phyloP scores from a whole-genome alignment of 2,888 invertebrate genomes.

The Ectemnius cavifrons region DNA sequence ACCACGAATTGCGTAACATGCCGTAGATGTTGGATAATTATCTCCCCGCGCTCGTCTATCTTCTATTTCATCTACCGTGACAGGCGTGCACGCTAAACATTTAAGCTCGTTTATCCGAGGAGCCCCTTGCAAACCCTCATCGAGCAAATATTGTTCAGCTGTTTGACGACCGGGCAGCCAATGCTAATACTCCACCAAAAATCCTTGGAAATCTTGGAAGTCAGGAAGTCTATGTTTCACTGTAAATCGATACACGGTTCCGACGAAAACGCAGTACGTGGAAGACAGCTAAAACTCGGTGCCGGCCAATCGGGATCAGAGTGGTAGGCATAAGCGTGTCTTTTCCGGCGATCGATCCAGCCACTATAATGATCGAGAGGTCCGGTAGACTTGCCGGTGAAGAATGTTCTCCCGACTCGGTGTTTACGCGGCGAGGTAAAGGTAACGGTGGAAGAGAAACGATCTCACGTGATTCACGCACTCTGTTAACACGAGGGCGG shows the following conservation, averaged over 20 bases:
- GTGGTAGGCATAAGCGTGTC: neutral
- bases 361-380: neutral
- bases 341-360: neutral
- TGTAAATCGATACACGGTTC: too few species aligned
- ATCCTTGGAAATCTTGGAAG: too few species aligned
- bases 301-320: too few species aligned
- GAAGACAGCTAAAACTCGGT: too few species aligned
- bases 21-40: conserved; percentile 28
- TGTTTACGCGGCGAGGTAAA: neutral
- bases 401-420: too few species aligned
- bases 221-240: too few species aligned
- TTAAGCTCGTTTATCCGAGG: conserved; percentile 37
- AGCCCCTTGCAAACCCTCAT: conserved; percentile 23
- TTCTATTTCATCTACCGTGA: conserved; percentile 23
- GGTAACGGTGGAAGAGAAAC: neutral
- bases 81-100: conserved; percentile 44
- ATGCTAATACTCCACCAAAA: neutral
- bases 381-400: too few species aligned
- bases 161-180: neutral
- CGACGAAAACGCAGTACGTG: too few species aligned
- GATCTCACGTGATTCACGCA: conserved; percentile 15
- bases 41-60: conserved; percentile 9
- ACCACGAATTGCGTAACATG: conserved; percentile 33
- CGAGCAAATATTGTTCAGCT: conserved; percentile 41
- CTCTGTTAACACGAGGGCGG: conserved; percentile 8